A percentile compares a stretch with the other conserved stretches of the same genome.
Conservation (phyloP, 2,888 invertebrate species). For the Lomographa bimaculata region DNA sequence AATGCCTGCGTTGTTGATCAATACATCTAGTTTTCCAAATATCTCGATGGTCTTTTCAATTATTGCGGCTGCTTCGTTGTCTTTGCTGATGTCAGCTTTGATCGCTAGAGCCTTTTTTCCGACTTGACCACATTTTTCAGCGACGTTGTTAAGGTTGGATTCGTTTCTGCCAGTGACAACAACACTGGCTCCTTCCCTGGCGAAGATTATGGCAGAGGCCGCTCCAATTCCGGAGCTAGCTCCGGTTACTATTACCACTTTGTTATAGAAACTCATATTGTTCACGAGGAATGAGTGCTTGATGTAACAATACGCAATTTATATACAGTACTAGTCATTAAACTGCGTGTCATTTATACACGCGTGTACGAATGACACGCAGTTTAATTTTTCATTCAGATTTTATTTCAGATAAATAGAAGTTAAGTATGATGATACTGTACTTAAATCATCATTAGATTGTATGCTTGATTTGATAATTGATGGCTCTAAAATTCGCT, state of each 20-base stretch:
- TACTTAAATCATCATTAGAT: no score
- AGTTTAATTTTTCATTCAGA: no score
- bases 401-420: no score
- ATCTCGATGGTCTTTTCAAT: conserved; percentile 41
- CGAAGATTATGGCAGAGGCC: conserved; percentile 84
- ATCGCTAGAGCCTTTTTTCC: conserved; percentile 38
- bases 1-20: conserved; percentile 52
- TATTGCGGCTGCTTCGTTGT: conserved; percentile 38
- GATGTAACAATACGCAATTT: no score
- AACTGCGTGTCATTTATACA: no score
- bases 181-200: conserved; percentile 83
- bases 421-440: no score
- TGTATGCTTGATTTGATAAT: no score
- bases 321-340: no score
- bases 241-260: conserved; percentile 62
- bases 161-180: conserved; percentile 86
- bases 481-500: no score
- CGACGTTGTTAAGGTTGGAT: conserved; percentile 83
- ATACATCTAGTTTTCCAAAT: conserved; percentile 45
- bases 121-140: conserved; percentile 37
- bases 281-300: no score
- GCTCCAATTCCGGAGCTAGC: conserved; percentile 88
- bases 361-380: no score
- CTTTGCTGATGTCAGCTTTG: conserved; percentile 46
- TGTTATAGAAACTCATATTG: conserved; percentile 47